These are phyloP conservation scores for Tapera naevia DNA, from an alignment of 2,797 vertebrate species.

Conservation along the genomic window DNA sequence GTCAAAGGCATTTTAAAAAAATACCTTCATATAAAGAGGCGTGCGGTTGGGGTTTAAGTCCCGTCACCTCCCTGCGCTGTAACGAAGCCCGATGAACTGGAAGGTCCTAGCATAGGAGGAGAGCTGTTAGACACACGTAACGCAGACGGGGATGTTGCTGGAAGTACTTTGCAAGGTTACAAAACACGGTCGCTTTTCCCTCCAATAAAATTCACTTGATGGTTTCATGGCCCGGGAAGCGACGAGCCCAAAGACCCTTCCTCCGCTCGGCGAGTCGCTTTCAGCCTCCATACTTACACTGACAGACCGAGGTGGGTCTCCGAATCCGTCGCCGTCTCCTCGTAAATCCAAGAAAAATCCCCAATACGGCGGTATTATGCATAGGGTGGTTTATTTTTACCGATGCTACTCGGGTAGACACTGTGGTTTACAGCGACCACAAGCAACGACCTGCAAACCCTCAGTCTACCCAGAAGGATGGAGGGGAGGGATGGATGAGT, in stretches of 20 bases:
- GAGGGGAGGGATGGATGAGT: not conserved
- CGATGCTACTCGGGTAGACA: slow-evolving; percentile 36
- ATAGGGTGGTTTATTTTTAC: slow-evolving; percentile 43
- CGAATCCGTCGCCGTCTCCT: not conserved
- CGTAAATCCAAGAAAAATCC: slow-evolving; percentile 38
- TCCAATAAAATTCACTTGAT: not conserved
- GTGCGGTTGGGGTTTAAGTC: not conserved
- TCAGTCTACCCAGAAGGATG: slow-evolving; percentile 51
- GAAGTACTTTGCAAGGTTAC: not conserved
- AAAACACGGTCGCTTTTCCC: not conserved
- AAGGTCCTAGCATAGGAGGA: not conserved
- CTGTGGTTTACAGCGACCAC: slow-evolving; percentile 21
- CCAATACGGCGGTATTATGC: slow-evolving; percentile 51
- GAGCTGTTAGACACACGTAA: not conserved
- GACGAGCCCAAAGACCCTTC: not conserved
- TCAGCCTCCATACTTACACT: not conserved
- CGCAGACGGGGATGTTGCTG: not conserved
- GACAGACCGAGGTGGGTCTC: not conserved
- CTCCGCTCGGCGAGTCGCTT: not conserved
- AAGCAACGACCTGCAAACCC: slow-evolving; percentile 61
- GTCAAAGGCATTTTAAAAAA: slow-evolving; percentile 10
- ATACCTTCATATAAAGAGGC: slow-evolving; percentile 9
- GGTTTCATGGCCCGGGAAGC: not conserved
- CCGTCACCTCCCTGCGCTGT: not conserved
- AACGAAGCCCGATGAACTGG: not conserved